Percentiles rank a stretch among this genome's conserved stretches.
Evolutionary conservation across 2,888 invertebrate genomes (phyloP).

Genomic region (Leptinotarsa tumamoca): DNA sequence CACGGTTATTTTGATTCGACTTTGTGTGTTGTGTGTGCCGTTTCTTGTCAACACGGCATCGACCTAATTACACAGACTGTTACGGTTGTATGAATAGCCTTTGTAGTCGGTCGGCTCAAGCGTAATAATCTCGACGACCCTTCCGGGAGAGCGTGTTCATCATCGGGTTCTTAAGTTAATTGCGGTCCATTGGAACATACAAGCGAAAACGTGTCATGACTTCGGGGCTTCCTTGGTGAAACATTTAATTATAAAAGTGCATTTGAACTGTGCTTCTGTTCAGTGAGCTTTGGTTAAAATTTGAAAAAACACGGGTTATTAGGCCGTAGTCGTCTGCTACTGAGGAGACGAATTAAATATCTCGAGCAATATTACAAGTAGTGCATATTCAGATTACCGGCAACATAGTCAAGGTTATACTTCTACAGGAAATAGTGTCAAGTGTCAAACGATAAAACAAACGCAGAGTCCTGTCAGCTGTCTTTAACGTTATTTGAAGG

Average conservation of each 20-base stretch:
- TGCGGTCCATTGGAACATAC: slow-evolving; percentile 11
- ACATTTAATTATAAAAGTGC: background rate
- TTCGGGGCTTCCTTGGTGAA: background rate
- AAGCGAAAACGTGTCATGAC: background rate
- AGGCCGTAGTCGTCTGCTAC: too few species aligned
- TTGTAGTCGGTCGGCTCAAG: slow-evolving; percentile 23
- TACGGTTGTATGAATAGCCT: slow-evolving; percentile 25
- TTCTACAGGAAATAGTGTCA: too few species aligned
- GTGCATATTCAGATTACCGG: too few species aligned
- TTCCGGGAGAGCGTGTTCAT: slow-evolving; percentile 3
- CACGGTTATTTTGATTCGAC: slow-evolving; percentile 34
- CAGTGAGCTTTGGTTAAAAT: background rate
- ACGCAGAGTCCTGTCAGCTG: too few species aligned
- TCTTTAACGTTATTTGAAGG: too few species aligned
- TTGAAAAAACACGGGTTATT: too few species aligned
- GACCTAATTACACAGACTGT: slow-evolving; percentile 32
- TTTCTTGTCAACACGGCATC: slow-evolving; percentile 31
- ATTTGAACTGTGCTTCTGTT: background rate
- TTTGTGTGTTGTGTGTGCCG: slow-evolving; percentile 23
- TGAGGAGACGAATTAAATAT: too few species aligned
- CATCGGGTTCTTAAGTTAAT: slow-evolving; percentile 17
- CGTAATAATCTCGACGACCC: slow-evolving; percentile 23
- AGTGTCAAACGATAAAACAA: too few species aligned
- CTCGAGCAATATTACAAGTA: too few species aligned
- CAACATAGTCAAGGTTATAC: too few species aligned